Conservation (phyloP, 2,888 invertebrate genomes). For the Tipula helvola region DNA sequence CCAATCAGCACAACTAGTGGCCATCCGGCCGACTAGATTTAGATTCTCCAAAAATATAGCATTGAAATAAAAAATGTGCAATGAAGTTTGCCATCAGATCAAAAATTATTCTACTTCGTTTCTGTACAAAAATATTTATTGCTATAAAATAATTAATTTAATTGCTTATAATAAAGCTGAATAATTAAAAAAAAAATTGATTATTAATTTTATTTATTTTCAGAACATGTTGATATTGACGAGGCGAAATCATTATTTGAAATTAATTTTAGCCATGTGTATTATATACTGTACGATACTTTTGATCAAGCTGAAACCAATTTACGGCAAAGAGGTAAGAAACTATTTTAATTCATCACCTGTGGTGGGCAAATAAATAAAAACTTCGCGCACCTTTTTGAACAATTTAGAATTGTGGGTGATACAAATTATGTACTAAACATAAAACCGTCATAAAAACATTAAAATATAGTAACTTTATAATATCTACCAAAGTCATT, state of each 20-base stretch:
- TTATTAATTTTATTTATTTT: constrained; percentile 28
- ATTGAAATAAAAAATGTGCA: too few relatives aligned
- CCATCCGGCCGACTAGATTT: too few relatives aligned
- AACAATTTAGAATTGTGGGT: not conserved
- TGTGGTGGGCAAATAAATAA: not conserved
- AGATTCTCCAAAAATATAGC: too few relatives aligned
- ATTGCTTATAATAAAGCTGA: not conserved
- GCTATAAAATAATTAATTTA: too few relatives aligned
- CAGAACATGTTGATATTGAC: constrained; percentile 78
- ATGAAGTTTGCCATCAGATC: too few relatives aligned
- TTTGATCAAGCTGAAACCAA: constrained; percentile 87
- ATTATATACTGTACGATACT: constrained; percentile 89
- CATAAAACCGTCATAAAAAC: not conserved
- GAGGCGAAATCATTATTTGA: constrained; percentile 91
- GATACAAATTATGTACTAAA: not conserved
- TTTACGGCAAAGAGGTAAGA: constrained; percentile 77
- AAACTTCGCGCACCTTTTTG: not conserved
- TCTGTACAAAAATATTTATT: too few relatives aligned
- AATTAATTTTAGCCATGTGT: constrained; percentile 89
- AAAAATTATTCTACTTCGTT: too few relatives aligned
- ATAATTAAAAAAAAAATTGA: constrained; percentile 14
- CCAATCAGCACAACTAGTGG: too few relatives aligned
- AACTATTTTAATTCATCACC: not conserved
- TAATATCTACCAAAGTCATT: not conserved
- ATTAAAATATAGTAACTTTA: not conserved